Conservation (phyloP, 2,113 vertebrate genomes). For the Scophthalmus maximus region DNA sequence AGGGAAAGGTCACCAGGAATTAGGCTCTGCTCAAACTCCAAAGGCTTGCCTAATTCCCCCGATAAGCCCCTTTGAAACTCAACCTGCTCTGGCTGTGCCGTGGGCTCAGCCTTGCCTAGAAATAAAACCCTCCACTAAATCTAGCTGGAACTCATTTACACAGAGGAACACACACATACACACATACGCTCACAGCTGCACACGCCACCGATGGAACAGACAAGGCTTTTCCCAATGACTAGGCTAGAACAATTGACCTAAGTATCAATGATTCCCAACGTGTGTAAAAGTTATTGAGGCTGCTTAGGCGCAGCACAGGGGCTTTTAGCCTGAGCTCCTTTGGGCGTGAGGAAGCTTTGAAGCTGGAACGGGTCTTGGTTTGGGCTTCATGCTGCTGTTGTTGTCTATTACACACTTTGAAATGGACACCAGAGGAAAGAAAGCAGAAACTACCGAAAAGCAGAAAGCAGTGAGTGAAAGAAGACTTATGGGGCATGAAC, state of each 20-base stretch:
- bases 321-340: slow-evolving; percentile 73
- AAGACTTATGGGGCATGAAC: slow-evolving; percentile 19
- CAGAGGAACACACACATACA: slow-evolving; percentile 60
- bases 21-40: slow-evolving; percentile 81
- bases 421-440: slow-evolving; percentile 40
- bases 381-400: slow-evolving; percentile 67
- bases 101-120: slow-evolving; percentile 73
- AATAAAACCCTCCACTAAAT: slow-evolving; percentile 80
- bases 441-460: slow-evolving; percentile 24
- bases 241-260: slow-evolving; percentile 80
- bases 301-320: slow-evolving; percentile 54
- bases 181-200: slow-evolving; percentile 61
- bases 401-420: slow-evolving; percentile 76
- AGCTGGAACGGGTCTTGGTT: slow-evolving; percentile 65
- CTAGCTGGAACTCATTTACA: slow-evolving; percentile 82
- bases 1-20: slow-evolving; percentile 85
- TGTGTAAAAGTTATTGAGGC: slow-evolving; percentile 68
- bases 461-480: slow-evolving; percentile 39
- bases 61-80: slow-evolving; percentile 85
- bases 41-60: slow-evolving; percentile 83
- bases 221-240: slow-evolving; percentile 72
- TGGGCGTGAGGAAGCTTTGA: slow-evolving; percentile 69
- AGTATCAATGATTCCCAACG: slow-evolving; percentile 74
- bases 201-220: slow-evolving; percentile 41
- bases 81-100: slow-evolving; percentile 80